Base-by-base conservation (phyloP, 2,797 vertebrate genomes). In the Micromesistius poutassou region DNA sequence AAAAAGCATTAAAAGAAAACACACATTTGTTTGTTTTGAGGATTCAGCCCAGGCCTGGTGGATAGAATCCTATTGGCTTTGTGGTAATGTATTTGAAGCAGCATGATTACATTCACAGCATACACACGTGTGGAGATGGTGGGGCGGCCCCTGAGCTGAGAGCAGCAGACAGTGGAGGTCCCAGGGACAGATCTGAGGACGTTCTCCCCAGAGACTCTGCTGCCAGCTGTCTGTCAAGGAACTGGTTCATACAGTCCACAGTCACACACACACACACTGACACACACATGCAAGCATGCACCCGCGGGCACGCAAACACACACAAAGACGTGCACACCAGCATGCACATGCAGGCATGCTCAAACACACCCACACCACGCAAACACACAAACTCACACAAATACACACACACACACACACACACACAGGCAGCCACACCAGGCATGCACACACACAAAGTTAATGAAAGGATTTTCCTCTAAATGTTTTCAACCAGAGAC, bases 201-300 rank as follows among this genome's bases (percentile, higher is more conserved):
- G 8, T 28, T 12, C 62, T 68, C n/a, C 55, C 62, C 62, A 28
- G 62, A 28, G 62, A 28, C 62, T 9, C 62, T n/a, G 77, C 70
- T 36, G 38, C n/a, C 55, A 36, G 72, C 72, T n/a, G 78, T 74
- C 62, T 66, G 22, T 75, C 71, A 78, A 70, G 70, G 16, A 71
- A 71, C 31, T 71, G 30, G 70, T 30, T 19, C 31, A 71, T 31
- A 3, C 31, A 30, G 70, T 71, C 19, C 30, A 33, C 7, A 22
- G 1, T 10, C n/a, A 12, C n/a, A 28, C n/a, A 68, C n/a, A 68
- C n/a, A 68, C 25, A 28, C 62, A 30, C 62, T 25, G 7, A 66
- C 55, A 66, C n/a, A 66, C 50, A 55, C 50, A 55, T 4, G 22
- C 19, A 55, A 19, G 22, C 50, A 55, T 19, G 7, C 50, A 55